A percentile compares a stretch with the other conserved stretches of the same genome.
Evolutionary conservation across 2,113 vertebrate species (phyloP).

Genomic region (Arenaria interpres): DNA sequence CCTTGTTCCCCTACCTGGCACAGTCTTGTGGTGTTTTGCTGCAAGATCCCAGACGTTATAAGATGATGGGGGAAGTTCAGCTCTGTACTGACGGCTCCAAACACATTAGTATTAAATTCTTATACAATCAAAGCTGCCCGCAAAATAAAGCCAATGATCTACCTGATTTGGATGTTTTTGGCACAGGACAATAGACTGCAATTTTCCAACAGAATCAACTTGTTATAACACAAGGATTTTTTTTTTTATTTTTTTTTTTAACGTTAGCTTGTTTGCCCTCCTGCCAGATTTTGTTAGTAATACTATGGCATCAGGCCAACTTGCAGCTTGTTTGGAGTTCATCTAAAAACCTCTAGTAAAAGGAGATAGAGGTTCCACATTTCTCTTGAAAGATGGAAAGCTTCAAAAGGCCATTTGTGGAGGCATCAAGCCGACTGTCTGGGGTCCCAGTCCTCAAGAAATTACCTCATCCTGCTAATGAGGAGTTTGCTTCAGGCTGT

Average conservation of each 20-base stretch:
- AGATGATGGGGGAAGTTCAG: not conserved
- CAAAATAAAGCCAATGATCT: constrained; percentile 44
- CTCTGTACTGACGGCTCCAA: not conserved
- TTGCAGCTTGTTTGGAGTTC: constrained; percentile 20
- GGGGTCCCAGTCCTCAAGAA: not conserved
- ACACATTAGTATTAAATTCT: constrained; percentile 36
- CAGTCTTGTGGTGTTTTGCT: not conserved
- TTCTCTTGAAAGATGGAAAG: constrained; percentile 1
- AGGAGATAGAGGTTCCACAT: constrained; percentile 42
- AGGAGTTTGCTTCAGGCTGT: not conserved
- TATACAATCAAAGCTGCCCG: constrained; percentile 16
- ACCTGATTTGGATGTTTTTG: constrained; percentile 51
- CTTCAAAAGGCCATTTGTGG: not conserved
- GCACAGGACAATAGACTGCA: not conserved
- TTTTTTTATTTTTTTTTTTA: not conserved
- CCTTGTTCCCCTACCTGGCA: not conserved
- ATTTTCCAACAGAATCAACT: constrained; percentile 26
- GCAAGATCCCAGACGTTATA: not conserved
- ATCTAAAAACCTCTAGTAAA: constrained; percentile 52
- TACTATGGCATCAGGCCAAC: constrained; percentile 24
- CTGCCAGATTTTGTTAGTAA: constrained; percentile 68
- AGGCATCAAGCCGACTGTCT: not conserved
- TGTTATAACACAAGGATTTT: constrained; percentile 13
- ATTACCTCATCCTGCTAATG: constrained; percentile 5
- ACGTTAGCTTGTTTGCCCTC: not conserved